Conservation (phyloP, 2,797 vertebrate species). For the Clarias pachynema region DNA sequence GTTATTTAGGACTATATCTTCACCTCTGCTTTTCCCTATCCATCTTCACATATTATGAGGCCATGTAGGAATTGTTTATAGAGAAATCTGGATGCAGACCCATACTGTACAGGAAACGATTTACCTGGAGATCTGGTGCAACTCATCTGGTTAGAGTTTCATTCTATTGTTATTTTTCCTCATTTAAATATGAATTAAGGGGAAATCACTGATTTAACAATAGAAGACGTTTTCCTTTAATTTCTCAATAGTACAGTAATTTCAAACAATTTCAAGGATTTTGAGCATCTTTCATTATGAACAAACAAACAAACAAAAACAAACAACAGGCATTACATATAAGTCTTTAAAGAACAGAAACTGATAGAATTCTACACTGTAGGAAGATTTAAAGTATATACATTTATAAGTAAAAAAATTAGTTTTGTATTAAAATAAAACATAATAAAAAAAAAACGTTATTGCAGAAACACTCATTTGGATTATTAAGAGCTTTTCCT, state of each 20-base stretch:
- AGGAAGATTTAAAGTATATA: not conserved
- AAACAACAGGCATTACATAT: not conserved
- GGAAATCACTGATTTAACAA: not conserved
- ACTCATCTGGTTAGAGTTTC: not conserved
- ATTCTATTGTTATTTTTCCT: not conserved
- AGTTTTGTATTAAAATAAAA: too few species aligned
- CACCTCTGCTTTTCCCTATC: constrained; percentile 18
- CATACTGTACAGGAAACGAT: constrained; percentile 18
- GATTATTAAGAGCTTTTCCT: not conserved
- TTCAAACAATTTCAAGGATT: not conserved
- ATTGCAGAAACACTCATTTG: not conserved
- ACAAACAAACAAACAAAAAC: not conserved
- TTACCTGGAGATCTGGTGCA: constrained; percentile 16
- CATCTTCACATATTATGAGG: not conserved
- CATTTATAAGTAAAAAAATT: too few species aligned
- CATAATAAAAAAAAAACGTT: not conserved
- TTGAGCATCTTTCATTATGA: not conserved
- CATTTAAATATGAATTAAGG: constrained; percentile 1
- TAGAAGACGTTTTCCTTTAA: not conserved
- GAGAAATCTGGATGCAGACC: not conserved
- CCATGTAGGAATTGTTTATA: not conserved
- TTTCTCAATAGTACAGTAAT: too few species aligned
- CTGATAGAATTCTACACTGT: not conserved
- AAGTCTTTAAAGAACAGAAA: not conserved
- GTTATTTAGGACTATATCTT: constrained; percentile 41